These are phyloP conservation scores for Rhabditoides inermis DNA, from an alignment of 2,888 invertebrate genomes.

Conservation along the genomic window DNA sequence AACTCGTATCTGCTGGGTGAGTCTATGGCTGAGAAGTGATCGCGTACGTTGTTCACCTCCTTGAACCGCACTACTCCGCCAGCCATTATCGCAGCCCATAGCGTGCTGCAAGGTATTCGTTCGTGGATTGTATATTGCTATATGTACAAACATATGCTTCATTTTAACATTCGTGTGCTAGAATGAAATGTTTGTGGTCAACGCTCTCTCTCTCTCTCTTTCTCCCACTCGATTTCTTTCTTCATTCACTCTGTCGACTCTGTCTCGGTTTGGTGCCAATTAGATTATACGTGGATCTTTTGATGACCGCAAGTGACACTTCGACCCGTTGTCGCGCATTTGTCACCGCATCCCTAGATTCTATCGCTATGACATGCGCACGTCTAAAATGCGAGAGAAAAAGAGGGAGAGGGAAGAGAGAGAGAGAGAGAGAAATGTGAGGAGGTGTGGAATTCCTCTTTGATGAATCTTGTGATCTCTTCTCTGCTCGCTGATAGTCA, in stretches of 20 bases:
- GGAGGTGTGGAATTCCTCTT: no score
- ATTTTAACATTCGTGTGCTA: background rate
- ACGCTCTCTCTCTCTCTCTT: background rate
- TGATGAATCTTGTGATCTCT: no score
- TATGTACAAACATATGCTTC: background rate
- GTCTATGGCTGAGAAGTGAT: constrained; percentile 44
- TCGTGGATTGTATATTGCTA: background rate
- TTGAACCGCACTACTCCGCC: constrained; percentile 42
- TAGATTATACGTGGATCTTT: background rate
- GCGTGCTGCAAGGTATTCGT: constrained; percentile 20
- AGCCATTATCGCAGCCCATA: constrained; percentile 32
- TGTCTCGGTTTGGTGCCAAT: background rate
- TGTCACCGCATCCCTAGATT: no score
- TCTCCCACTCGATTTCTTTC: no score
- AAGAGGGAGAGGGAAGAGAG: no score
- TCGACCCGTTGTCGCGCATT: no score
- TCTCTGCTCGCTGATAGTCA: no score
- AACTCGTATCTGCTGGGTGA: constrained; percentile 47
- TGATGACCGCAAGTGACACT: no score
- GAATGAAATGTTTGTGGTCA: background rate
- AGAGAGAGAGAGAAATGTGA: no score
- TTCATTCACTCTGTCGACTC: background rate
- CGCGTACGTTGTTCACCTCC: constrained; percentile 50
- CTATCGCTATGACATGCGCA: no score
- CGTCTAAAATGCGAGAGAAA: no score